phyloP scores from a whole-genome alignment of 2,113 vertebrate species.

The Tamias sibiricus region DNA sequence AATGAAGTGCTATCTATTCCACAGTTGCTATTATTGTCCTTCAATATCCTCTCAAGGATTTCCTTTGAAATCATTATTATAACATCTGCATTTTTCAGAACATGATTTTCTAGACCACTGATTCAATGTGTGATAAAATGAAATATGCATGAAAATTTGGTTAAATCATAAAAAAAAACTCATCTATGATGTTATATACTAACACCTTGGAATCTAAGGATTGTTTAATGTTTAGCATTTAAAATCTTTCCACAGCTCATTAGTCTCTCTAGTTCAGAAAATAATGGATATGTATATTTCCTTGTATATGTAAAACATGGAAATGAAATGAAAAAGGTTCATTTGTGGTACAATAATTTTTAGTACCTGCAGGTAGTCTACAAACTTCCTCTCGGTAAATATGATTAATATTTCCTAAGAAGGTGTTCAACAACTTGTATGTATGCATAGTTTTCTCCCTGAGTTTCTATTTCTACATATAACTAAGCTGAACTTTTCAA shows the following conservation, averaged over 20 bases:
- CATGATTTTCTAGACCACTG: conserved; percentile 45
- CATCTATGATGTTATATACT: background rate
- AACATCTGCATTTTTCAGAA: background rate
- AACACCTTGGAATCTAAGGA: background rate
- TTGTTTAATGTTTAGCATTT: conserved; percentile 52
- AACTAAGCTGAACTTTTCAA: background rate
- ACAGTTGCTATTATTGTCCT: background rate
- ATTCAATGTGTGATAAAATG: background rate
- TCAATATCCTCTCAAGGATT: background rate
- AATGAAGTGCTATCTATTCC: background rate
- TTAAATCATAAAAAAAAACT: conserved; percentile 31
- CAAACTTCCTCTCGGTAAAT: background rate
- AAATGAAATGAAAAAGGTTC: conserved; percentile 42
- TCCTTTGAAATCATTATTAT: background rate
- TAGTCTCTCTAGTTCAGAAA: background rate
- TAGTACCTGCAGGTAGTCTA: background rate
- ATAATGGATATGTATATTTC: background rate
- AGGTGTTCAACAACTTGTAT: accelerated
- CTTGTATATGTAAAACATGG: background rate
- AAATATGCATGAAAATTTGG: background rate
- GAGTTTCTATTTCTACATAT: background rate
- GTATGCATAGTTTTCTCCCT: background rate
- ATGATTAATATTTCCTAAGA: background rate
- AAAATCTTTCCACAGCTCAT: background rate
- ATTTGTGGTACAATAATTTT: background rate